Conservation (phyloP, 2,888 invertebrate genomes). For the Odontothrips loti region DNA sequence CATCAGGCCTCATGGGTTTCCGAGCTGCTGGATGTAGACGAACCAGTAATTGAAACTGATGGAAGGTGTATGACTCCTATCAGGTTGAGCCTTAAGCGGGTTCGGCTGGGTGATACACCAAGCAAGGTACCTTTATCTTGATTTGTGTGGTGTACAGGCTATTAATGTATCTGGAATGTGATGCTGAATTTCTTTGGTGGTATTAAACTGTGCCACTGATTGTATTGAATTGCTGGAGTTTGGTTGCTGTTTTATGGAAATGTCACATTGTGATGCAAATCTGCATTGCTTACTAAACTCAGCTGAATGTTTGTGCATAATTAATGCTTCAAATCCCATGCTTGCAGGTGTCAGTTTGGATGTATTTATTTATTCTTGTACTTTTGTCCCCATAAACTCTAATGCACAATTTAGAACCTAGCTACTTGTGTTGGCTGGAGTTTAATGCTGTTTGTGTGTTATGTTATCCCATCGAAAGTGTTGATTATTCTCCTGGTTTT, state of each 20-base stretch:
- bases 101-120: neutral
- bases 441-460: too few relatives aligned
- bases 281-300: neutral
- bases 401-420: too few relatives aligned
- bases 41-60: neutral
- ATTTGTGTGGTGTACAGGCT: neutral
- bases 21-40: neutral
- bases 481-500: too few relatives aligned
- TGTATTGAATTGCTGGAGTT: neutral
- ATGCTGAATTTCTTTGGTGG: neutral
- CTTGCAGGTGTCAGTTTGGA: too few relatives aligned
- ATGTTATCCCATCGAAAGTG: too few relatives aligned
- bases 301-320: too few relatives aligned
- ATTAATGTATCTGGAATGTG: neutral
- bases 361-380: too few relatives aligned
- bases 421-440: too few relatives aligned
- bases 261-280: neutral
- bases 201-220: neutral
- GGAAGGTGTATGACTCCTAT: neutral
- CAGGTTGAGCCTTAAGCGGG: neutral
- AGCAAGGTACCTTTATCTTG: neutral
- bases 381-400: too few relatives aligned
- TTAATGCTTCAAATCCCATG: too few relatives aligned
- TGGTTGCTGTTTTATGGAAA: neutral
- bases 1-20: conserved; percentile 16